These are phyloP conservation scores for Plagiodera versicolora DNA, from an alignment of 2,888 invertebrate genomes.

Conservation along the genomic window DNA sequence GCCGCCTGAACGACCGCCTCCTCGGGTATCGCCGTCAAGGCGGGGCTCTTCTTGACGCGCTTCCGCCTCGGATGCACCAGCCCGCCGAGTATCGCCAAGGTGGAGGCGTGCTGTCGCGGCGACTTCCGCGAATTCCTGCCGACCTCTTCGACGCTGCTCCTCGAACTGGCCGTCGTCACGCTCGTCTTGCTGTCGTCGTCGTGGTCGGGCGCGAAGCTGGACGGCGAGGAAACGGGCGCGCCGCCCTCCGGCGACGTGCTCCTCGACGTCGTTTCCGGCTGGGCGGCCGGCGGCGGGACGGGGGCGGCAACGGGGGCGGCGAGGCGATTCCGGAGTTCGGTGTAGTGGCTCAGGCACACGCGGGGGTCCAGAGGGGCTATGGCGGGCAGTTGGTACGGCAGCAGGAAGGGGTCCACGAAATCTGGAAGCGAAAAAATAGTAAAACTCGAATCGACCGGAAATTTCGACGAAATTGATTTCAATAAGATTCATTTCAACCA, in stretches of 20 bases:
- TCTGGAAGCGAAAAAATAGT: constrained; percentile 57
- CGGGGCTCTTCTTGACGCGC: constrained; percentile 42
- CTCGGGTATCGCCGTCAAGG: constrained; percentile 41
- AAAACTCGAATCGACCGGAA: no score
- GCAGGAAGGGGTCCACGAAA: constrained; percentile 64
- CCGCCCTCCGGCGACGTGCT: constrained; percentile 41
- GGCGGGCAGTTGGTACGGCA: constrained; percentile 76
- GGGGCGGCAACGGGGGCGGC: constrained; percentile 55
- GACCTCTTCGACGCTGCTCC: constrained; percentile 23
- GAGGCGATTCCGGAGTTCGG: constrained; percentile 54
- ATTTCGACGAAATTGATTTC: no score
- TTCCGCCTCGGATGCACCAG: constrained; percentile 61
- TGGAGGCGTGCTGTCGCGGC: constrained; percentile 86
- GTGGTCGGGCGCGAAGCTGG: constrained; percentile 31
- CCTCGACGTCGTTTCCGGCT: constrained; percentile 32
- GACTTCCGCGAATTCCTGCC: constrained; percentile 72
- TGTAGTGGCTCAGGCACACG: constrained; percentile 53
- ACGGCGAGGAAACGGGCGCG: constrained; percentile 32
- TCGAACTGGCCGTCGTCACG: constrained; percentile 29
- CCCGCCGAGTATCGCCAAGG: constrained; percentile 77
- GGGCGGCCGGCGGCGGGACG: constrained; percentile 48
- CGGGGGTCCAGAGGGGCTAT: constrained; percentile 64
- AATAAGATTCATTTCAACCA: no score
- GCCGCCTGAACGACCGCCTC: constrained; percentile 33
- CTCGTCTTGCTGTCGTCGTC: constrained; percentile 48